phyloP scores from a whole-genome alignment of 2,113 vertebrate genomes.

The Bagarius yarrelli region DNA sequence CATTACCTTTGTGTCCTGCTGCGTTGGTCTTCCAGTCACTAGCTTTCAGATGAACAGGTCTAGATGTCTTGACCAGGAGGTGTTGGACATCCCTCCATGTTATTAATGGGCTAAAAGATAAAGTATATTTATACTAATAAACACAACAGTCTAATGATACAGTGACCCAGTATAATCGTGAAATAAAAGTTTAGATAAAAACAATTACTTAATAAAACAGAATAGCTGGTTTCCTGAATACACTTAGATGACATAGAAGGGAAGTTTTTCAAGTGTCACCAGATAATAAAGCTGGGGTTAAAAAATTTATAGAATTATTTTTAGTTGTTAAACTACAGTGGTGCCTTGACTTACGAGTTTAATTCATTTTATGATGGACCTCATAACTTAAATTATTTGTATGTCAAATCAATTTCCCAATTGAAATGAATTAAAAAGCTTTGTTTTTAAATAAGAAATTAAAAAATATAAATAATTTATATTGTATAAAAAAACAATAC shows the following conservation, averaged over 20 bases:
- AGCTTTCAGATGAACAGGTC: slow-evolving; percentile 83
- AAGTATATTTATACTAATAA: slow-evolving; percentile 20
- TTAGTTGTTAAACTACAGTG: no score
- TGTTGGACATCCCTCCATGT: slow-evolving; percentile 93
- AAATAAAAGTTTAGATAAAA: not conserved
- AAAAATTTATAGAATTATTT: no score
- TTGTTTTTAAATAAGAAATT: no score
- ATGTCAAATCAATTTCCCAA: no score
- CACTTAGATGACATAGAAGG: not conserved
- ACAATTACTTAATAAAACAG: not conserved
- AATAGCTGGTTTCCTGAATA: not conserved
- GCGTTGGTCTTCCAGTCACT: slow-evolving; percentile 88
- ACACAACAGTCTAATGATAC: not conserved
- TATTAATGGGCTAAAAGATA: slow-evolving; percentile 75
- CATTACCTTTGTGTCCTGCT: slow-evolving; percentile 81
- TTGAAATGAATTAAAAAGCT: no score
- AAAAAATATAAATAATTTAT: no score
- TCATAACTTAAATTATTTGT: no score
- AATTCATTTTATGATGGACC: no score
- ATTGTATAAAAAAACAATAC: no score
- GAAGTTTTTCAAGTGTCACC: not conserved
- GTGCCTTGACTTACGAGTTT: no score
- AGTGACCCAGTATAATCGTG: not conserved
- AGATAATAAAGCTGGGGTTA: no score
- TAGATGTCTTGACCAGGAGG: slow-evolving; percentile 84